Percentiles rank a stretch among this genome's conserved stretches.
Conservation (phyloP, 1,140 invertebrate genomes). For the Bicyclus anynana region DNA sequence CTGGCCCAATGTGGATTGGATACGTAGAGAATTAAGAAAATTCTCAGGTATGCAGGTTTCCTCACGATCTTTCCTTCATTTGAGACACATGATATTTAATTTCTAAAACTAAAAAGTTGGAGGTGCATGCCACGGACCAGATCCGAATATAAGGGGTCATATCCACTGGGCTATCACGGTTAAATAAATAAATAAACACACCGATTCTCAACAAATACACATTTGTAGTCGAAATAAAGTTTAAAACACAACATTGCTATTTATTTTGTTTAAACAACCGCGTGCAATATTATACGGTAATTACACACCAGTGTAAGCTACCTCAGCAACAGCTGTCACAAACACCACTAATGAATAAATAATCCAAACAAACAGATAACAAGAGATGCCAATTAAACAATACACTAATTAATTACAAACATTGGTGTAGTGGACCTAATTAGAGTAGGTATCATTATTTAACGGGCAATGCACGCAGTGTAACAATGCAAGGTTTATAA, state of each 20-base stretch:
- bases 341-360: constrained; percentile 76
- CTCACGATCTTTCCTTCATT: too few species aligned
- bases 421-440: constrained; percentile 76
- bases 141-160: too few species aligned
- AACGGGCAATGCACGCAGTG: constrained; percentile 46
- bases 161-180: too few species aligned
- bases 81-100: too few species aligned
- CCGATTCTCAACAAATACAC: not conserved
- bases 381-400: constrained; percentile 77
- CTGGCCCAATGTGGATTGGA: too few species aligned
- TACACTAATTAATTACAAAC: constrained; percentile 77
- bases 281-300: constrained; percentile 17
- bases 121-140: too few species aligned
- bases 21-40: too few species aligned
- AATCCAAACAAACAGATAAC: constrained; percentile 76
- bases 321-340: constrained; percentile 68
- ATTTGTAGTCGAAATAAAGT: not conserved
- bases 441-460: constrained; percentile 72
- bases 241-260: not conserved
- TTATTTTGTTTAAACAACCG: constrained; percentile 14
- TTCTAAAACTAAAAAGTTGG: too few species aligned
- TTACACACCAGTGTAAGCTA: constrained; percentile 37
- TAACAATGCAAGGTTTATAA: constrained; percentile 5
- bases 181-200: too few species aligned
- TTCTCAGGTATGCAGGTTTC: too few species aligned